Conservation (phyloP, 1,140 invertebrate genomes). For the Macrobrachium rosenbergii region DNA sequence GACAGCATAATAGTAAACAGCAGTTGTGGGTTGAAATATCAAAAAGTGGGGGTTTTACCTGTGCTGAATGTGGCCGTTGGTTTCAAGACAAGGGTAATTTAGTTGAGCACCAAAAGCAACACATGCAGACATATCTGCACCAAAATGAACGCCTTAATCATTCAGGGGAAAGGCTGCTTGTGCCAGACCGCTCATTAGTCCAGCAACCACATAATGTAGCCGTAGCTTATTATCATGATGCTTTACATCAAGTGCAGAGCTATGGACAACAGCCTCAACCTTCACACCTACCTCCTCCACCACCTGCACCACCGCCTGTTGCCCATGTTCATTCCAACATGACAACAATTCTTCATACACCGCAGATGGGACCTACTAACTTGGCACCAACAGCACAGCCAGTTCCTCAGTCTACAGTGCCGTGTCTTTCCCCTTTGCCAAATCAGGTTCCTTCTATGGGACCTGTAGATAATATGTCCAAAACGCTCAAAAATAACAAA, state of each 20-base stretch:
- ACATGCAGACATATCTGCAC: constrained; percentile 47
- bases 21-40: constrained; percentile 61
- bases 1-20: constrained; percentile 56
- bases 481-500: constrained; percentile 36
- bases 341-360: constrained; percentile 51
- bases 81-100: constrained; percentile 54
- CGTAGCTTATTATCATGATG: constrained; percentile 51
- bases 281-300: constrained; percentile 22
- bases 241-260: constrained; percentile 47
- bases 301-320: constrained; percentile 34
- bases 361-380: constrained; percentile 36
- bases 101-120: constrained; percentile 56
- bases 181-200: constrained; percentile 15
- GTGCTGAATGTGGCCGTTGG: constrained; percentile 57
- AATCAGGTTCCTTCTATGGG: constrained; percentile 14
- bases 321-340: constrained; percentile 47
- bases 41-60: constrained; percentile 45
- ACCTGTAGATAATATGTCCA: constrained; percentile 27
- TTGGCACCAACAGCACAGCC: constrained; percentile 27
- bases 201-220: constrained; percentile 31
- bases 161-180: not conserved
- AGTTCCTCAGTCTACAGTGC: constrained; percentile 29
- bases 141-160: constrained; percentile 28
- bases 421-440: constrained; percentile 10
- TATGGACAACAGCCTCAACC: constrained; percentile 47